Percentiles rank a stretch among this genome's conserved stretches.
phyloP scores from a whole-genome alignment of 1,140 invertebrate genomes.

The Aphidius gifuensis region DNA sequence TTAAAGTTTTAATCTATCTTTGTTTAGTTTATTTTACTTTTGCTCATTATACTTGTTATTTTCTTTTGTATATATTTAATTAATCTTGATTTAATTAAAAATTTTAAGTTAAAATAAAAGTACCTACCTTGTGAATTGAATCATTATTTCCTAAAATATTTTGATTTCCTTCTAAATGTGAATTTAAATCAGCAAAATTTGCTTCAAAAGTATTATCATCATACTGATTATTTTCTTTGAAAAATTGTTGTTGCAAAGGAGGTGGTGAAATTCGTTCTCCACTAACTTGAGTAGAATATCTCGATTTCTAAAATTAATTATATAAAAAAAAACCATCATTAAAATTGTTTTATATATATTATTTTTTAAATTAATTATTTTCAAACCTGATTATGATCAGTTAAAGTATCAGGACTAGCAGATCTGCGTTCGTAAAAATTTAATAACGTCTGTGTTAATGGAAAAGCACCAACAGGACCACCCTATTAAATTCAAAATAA shows the following conservation, averaged over 20 bases:
- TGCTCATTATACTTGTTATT: too few relatives aligned
- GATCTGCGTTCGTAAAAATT: conserved; percentile 50
- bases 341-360: too few relatives aligned
- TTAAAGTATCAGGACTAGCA: conserved; percentile 45
- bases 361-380: neutral
- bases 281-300: conserved; percentile 45
- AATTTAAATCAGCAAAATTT: conserved; percentile 45
- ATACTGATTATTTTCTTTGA: conserved; percentile 44
- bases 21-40: too few relatives aligned
- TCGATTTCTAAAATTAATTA: conserved; percentile 49
- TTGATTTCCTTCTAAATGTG: conserved; percentile 40
- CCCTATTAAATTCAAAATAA: conserved; percentile 39
- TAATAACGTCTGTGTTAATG: conserved; percentile 48
- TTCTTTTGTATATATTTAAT: too few relatives aligned
- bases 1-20: too few relatives aligned
- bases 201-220: conserved; percentile 44
- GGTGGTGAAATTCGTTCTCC: conserved; percentile 59
- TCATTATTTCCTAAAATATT: conserved; percentile 36
- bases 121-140: conserved; percentile 40
- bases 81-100: too few relatives aligned
- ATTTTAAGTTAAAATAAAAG: too few relatives aligned
- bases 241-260: conserved; percentile 55
- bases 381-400: conserved; percentile 45
- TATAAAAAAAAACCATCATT: conserved; percentile 40
- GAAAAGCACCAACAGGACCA: conserved; percentile 43